Percentiles rank a stretch among this genome's conserved stretches.
These are phyloP conservation scores for Meandrina meandrites DNA, from an alignment of 92 coral and sea anemone species.

Conservation along the genomic window DNA sequence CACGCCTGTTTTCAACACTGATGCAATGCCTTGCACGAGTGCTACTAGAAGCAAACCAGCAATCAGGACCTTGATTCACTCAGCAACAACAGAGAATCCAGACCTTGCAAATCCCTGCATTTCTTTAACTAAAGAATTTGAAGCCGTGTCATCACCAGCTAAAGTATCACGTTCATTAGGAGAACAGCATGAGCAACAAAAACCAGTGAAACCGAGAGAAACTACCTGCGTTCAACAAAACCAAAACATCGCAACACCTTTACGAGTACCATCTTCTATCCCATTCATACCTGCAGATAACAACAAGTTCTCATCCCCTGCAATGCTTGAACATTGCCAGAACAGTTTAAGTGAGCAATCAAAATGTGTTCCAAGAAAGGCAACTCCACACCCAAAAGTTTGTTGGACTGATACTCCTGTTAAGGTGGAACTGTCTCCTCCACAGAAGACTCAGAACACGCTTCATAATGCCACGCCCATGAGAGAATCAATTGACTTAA, in stretches of 20 bases:
- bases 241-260: constrained; percentile 16
- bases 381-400: constrained; percentile 41
- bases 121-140: constrained; percentile 63
- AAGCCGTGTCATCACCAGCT: constrained; percentile 39
- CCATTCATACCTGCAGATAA: not conserved
- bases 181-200: not conserved
- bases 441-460: constrained; percentile 3
- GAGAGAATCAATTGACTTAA: not conserved
- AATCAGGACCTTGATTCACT: not conserved
- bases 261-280: constrained; percentile 1
- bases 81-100: constrained; percentile 25
- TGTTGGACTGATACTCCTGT: constrained; percentile 62
- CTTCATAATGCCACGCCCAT: constrained; percentile 5
- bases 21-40: constrained; percentile 26
- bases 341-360: not conserved
- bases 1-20: constrained; percentile 43
- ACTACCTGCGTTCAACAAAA: not conserved
- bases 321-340: not conserved
- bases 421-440: not conserved
- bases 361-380: not conserved
- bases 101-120: constrained; percentile 40
- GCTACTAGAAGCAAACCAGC: not conserved
- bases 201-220: not conserved
- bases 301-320: not conserved
- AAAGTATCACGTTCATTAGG: not conserved